These are phyloP conservation scores for Hecatera dysodea DNA, from an alignment of 2,888 invertebrate genomes.

Conservation along the genomic window DNA sequence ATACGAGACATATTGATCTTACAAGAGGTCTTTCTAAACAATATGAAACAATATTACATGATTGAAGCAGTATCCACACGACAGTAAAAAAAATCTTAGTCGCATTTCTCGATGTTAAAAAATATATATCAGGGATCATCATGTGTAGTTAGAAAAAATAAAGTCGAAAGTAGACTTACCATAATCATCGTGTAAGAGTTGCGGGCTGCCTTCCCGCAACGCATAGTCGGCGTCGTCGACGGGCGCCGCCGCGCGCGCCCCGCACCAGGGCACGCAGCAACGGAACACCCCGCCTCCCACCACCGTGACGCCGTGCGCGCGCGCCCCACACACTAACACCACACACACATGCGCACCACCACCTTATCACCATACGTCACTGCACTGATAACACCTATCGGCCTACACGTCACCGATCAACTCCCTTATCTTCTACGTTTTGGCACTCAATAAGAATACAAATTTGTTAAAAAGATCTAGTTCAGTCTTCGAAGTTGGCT, in stretches of 20 bases:
- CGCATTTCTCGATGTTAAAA: too few species aligned
- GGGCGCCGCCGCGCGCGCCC: slow-evolving; percentile 93
- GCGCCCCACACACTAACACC: slow-evolving; percentile 63
- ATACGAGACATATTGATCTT: background rate
- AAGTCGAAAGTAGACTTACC: slow-evolving; percentile 74
- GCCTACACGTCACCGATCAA: slow-evolving; percentile 49
- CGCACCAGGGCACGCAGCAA: slow-evolving; percentile 96
- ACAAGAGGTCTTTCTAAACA: background rate
- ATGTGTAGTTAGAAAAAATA: background rate
- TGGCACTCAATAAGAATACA: slow-evolving; percentile 74
- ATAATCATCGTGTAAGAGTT: slow-evolving; percentile 81
- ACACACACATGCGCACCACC: slow-evolving; percentile 60
- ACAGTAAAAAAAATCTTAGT: background rate
- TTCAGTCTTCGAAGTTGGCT: slow-evolving; percentile 85
- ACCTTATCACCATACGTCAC: slow-evolving; percentile 64
- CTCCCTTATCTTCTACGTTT: slow-evolving; percentile 59
- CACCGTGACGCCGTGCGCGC: slow-evolving; percentile 91
- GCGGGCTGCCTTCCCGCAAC: slow-evolving; percentile 86
- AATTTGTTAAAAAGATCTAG: slow-evolving; percentile 72
- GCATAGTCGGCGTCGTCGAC: slow-evolving; percentile 91
- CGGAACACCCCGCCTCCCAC: slow-evolving; percentile 95
- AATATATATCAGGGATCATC: background rate
- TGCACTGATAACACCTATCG: slow-evolving; percentile 50
- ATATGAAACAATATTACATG: background rate
- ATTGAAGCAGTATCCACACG: background rate